phyloP scores from a whole-genome alignment of 2,113 vertebrate genomes.

The Colinus virginianus region DNA sequence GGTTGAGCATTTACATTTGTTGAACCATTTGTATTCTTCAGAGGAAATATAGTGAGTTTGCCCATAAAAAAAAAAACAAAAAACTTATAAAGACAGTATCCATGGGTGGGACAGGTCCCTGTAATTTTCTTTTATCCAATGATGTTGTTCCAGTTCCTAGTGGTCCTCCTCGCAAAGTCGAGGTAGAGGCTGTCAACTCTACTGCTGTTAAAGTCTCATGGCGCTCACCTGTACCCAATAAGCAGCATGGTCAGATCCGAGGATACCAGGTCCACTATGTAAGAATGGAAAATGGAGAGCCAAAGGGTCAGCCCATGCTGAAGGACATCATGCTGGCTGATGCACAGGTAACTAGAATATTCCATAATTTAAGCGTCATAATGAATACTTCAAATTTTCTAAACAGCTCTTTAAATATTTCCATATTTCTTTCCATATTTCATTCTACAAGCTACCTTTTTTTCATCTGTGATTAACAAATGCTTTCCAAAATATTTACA shows the following conservation, averaged over 20 bases:
- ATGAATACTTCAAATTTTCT: background rate
- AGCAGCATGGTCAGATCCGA: constrained; percentile 98
- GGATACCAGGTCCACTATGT: constrained; percentile 99
- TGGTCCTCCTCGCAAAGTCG: constrained; percentile 99
- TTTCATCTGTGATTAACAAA: background rate
- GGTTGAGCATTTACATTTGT: constrained; percentile 79
- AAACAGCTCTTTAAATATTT: background rate
- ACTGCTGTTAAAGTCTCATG: constrained; percentile 98
- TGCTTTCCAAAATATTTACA: background rate
- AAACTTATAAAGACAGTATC: background rate
- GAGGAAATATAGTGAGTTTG: constrained; percentile 81
- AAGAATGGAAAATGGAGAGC: constrained; percentile 96
- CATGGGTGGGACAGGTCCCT: constrained; percentile 84
- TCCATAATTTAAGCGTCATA: background rate
- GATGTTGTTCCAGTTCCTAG: constrained; percentile 99
- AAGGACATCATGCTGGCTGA: constrained; percentile 98
- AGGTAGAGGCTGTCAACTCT: constrained; percentile 99
- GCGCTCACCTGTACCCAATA: constrained; percentile 97
- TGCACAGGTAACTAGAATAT: constrained; percentile 87
- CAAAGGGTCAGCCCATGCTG: constrained; percentile 93
- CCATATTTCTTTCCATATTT: background rate
- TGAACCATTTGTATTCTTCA: constrained; percentile 83
- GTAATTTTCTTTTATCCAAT: constrained; percentile 97
- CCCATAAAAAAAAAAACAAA: constrained; percentile 59
- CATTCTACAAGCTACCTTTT: background rate